These are phyloP conservation scores for Archilochus colubris DNA, from an alignment of 2,113 vertebrate genomes.

Conservation along the genomic window DNA sequence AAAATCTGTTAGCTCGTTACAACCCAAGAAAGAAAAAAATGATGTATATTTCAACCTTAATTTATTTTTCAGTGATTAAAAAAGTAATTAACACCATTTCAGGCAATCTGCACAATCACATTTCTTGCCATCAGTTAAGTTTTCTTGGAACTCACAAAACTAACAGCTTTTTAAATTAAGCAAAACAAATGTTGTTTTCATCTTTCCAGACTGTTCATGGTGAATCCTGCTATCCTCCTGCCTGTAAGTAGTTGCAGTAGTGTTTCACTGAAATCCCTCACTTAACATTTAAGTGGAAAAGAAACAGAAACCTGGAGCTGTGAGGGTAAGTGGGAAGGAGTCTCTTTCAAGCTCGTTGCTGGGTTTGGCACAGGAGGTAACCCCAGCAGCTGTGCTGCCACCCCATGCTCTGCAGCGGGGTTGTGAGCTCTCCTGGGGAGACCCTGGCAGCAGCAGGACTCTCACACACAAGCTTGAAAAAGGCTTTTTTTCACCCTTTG, in stretches of 20 bases:
- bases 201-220: neutral
- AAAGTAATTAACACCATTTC: conserved; percentile 59
- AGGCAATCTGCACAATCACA: conserved; percentile 44
- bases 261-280: neutral
- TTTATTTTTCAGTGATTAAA: conserved; percentile 59
- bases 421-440: neutral
- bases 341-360: neutral
- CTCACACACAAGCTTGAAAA: neutral
- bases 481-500: neutral
- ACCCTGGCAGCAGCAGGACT: neutral
- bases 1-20: conserved; percentile 17
- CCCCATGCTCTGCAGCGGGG: neutral
- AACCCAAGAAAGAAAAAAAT: conserved; percentile 21
- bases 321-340: neutral
- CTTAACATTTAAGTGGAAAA: neutral
- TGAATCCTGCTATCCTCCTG: neutral
- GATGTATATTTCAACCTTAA: conserved; percentile 43
- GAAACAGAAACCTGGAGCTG: neutral
- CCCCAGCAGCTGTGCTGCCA: neutral
- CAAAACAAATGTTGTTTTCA: conserved; percentile 62
- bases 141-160: conserved; percentile 56
- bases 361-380: neutral
- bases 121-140: conserved; percentile 52
- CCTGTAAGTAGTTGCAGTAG: neutral
- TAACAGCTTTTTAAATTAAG: conserved; percentile 58